Evolutionary conservation across 37 sponge, comb jelly and placozoan species (phyloP).

Genomic region (Diacarnus erythraeanus): DNA sequence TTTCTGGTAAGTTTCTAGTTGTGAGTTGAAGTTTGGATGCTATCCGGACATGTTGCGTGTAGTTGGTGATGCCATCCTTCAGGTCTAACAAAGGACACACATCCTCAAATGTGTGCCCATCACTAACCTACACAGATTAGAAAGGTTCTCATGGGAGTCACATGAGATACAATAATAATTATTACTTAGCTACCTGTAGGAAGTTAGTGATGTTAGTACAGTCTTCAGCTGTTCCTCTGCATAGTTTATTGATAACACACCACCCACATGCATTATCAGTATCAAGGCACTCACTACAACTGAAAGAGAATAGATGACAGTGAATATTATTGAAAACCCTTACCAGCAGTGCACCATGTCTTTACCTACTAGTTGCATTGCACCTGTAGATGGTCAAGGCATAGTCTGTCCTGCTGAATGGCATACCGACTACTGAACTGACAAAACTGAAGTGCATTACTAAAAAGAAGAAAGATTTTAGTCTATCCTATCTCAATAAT

Average conservation of each 20-base stretch:
- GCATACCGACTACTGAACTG: conserved; percentile 16
- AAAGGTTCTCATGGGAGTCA: background rate
- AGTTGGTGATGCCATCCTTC: conserved; percentile 1
- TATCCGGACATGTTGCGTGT: conserved; percentile 27
- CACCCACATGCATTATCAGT: conserved; percentile 53
- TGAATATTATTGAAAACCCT: no score
- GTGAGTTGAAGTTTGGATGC: conserved; percentile 8
- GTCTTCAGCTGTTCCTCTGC: conserved; percentile 36
- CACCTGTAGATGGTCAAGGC: conserved; percentile 24
- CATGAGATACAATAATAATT: background rate
- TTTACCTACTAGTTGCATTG: conserved; percentile 14
- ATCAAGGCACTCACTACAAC: conserved; percentile 49
- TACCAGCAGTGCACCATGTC: no score
- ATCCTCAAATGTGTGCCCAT: conserved; percentile 23
- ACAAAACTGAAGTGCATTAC: conserved; percentile 37
- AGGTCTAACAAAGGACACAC: conserved; percentile 35
- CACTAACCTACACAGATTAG: no score
- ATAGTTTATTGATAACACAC: conserved; percentile 40
- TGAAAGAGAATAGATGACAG: background rate
- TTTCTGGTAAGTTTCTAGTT: conserved; percentile 33
- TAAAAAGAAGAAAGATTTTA: background rate
- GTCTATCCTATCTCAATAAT: background rate
- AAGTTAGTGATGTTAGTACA: conserved; percentile 3
- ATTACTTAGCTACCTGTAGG: background rate
- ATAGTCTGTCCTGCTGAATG: conserved; percentile 19